Percentiles rank a stretch among this genome's conserved stretches.
Evolutionary conservation across 2,113 vertebrate genomes (phyloP).

Genomic region (Anarhynchus alexandrinus): DNA sequence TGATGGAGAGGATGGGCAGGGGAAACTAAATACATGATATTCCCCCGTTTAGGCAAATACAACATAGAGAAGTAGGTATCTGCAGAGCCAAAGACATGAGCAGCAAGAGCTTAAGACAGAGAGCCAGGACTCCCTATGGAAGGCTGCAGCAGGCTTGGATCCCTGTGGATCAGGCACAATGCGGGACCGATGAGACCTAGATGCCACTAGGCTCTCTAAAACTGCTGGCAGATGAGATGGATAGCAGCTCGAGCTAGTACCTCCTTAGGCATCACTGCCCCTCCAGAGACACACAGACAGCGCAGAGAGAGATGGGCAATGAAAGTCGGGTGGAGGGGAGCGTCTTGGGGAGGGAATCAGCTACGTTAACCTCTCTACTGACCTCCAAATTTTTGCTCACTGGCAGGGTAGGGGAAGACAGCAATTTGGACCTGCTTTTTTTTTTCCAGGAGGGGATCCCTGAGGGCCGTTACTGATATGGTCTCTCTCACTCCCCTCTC

Average conservation of each 20-base stretch:
- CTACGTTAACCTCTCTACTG: neutral
- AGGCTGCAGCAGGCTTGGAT: neutral
- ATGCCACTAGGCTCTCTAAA: neutral
- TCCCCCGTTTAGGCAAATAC: neutral
- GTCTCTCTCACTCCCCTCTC: neutral
- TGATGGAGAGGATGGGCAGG: neutral
- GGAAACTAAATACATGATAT: neutral
- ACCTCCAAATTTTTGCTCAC: neutral
- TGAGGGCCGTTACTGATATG: neutral
- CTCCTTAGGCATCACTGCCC: neutral
- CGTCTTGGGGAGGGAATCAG: rapidly evolving
- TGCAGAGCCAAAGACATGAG: neutral
- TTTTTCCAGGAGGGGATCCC: neutral
- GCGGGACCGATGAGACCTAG: neutral
- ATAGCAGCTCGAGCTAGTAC: neutral
- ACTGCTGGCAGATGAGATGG: neutral
- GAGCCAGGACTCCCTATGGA: neutral
- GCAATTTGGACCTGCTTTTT: neutral
- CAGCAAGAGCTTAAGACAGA: neutral
- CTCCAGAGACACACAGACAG: neutral
- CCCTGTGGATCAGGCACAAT: neutral
- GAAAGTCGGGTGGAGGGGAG: neutral
- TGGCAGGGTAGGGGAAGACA: neutral
- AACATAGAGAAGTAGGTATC: neutral
- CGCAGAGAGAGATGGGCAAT: neutral